Evolutionary conservation across 2,113 vertebrate species (phyloP), one percentile per base, ranked within the genome.

Genomic region (Labeo catla): DNA sequence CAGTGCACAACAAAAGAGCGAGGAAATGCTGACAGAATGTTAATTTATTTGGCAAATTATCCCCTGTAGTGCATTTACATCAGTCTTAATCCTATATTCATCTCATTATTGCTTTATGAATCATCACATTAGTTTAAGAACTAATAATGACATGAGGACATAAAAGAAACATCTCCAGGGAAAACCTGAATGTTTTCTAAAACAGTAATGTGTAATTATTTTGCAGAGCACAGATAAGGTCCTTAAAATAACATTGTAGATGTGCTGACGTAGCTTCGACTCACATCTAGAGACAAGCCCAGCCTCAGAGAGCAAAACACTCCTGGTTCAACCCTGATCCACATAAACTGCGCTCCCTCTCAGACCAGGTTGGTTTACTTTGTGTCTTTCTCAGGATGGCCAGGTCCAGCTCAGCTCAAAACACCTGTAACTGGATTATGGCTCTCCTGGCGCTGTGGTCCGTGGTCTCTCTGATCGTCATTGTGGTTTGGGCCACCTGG

Each of bases 401-500:
- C 43, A 70, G 68, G 45, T 80, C 85, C 49, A 81, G 49, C 68
- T 54, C 77, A 0, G 86, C 89, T 2, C 65, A 81, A 21, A 87
- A 76, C 83, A 76, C 76, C 39, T 83, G 84, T 50, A 87, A 87
- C 61, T 82, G 84, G 13, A n/a, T 88, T 9, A 72, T 83, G 23
- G 88, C 88, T 1, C 5, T 88, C 23, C 89, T 91, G 19, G 63
- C 59, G 0, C 81, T 91, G n/a, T 91, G 90, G 87, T 90, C 88
- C 45, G 65, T 89, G 63, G 76, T 87, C 54, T 88, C 89, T 49
- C 73, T 91, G 80, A 34, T 91, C 9, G 86, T 89, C 49, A 90
- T 90, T 13, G 63, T 88, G 50, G 89, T 90, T 81, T 91, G 89
- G 90, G 85, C 85, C 0, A 88, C 89, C 2, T 89, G 86, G 72